phyloP scores from a whole-genome alignment of 2,113 vertebrate species.

The Taurulus bubalis region DNA sequence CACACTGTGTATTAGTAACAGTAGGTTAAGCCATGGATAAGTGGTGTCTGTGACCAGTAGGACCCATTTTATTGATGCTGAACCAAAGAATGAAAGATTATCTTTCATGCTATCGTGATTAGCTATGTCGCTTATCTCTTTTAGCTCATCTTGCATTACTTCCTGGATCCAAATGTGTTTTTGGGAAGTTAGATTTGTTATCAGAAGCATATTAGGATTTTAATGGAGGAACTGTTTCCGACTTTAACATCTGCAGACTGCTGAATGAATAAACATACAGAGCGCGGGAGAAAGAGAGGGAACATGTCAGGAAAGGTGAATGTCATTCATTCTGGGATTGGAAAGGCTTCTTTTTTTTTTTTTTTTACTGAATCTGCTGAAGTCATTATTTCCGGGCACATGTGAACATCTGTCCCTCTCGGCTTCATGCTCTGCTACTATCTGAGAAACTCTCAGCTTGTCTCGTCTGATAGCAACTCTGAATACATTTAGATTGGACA shows the following conservation, averaged over 20 bases:
- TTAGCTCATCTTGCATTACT: background rate
- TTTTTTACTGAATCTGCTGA: constrained; percentile 47
- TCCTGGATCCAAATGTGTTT: background rate
- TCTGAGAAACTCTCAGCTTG: background rate
- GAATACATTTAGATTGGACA: background rate
- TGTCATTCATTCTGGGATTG: constrained; percentile 26
- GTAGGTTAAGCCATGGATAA: background rate
- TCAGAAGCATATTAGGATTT: background rate
- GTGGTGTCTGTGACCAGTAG: background rate
- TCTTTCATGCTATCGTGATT: background rate
- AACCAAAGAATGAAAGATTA: background rate
- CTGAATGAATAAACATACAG: constrained; percentile 20
- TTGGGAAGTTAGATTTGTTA: constrained; percentile 14
- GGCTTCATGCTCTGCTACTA: background rate
- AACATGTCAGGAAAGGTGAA: constrained; percentile 45
- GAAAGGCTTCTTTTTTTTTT: background rate
- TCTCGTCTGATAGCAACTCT: background rate
- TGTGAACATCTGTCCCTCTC: constrained; percentile 45
- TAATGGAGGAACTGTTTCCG: constrained; percentile 11
- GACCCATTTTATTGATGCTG: background rate
- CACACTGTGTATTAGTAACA: background rate
- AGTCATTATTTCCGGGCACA: constrained; percentile 30
- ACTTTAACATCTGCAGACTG: constrained; percentile 35
- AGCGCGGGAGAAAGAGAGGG: background rate
- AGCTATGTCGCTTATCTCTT: background rate